Conservation (phyloP, 1,140 invertebrate genomes). For the Thaumatotibia leucotreta region DNA sequence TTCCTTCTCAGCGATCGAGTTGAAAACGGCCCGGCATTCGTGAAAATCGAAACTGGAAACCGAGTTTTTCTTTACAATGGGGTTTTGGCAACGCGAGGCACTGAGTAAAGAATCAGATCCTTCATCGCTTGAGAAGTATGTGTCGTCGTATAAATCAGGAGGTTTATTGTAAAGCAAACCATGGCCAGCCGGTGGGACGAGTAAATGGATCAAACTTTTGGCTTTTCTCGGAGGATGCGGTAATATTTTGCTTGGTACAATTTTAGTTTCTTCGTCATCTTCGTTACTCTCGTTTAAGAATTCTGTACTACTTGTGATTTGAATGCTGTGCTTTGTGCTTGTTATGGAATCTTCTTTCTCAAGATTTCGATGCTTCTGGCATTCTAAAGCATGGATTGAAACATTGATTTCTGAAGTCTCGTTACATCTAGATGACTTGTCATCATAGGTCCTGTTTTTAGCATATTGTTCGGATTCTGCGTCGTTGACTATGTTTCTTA, state of each 20-base stretch:
- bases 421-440: conserved; percentile 59
- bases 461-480: conserved; percentile 85
- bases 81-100: conserved; percentile 77
- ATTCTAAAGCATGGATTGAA: conserved; percentile 43
- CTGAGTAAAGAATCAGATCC: conserved; percentile 84
- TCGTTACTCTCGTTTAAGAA: conserved; percentile 41
- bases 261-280: conserved; percentile 75
- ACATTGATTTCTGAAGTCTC: conserved; percentile 63
- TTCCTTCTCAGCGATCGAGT: conserved; percentile 74
- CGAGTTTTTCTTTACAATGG: conserved; percentile 51
- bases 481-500: conserved; percentile 90
- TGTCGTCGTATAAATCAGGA: conserved; percentile 81
- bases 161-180: conserved; percentile 71
- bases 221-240: conserved; percentile 80
- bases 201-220: conserved; percentile 77
- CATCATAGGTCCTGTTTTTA: conserved; percentile 67
- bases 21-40: conserved; percentile 75
- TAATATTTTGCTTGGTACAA: conserved; percentile 80
- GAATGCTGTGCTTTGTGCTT: conserved; percentile 71
- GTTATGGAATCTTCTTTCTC: conserved; percentile 74
- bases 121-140: conserved; percentile 79
- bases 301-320: conserved; percentile 60
- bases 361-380: conserved; percentile 49
- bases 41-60: conserved; percentile 57
- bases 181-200: conserved; percentile 69